These are phyloP conservation scores for Platanista minor DNA, from an alignment of 2,113 vertebrate genomes.

Conservation along the genomic window DNA sequence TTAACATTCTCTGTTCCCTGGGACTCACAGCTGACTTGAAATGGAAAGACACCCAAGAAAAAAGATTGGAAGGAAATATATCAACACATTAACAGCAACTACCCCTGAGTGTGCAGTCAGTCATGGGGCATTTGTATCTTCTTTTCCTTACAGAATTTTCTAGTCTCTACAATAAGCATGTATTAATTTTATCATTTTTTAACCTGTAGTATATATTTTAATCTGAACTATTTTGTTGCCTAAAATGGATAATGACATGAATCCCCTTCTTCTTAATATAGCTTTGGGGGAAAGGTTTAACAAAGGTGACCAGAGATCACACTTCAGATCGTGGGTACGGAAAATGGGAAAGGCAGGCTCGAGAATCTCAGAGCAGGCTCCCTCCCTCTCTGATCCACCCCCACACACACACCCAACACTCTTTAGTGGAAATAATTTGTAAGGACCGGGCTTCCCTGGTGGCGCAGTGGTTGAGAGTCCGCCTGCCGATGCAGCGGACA, in stretches of 20 bases:
- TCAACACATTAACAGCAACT: neutral
- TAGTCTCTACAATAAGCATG: neutral
- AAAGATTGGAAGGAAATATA: neutral
- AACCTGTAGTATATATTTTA: neutral
- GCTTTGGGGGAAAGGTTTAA: neutral
- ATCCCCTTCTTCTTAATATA: neutral
- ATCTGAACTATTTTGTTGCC: neutral
- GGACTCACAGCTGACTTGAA: neutral
- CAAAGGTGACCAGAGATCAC: neutral
- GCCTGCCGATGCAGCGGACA: no score
- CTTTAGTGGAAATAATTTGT: neutral
- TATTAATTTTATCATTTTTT: neutral
- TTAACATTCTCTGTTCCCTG: neutral
- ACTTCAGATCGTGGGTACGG: neutral
- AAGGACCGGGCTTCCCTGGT: no score
- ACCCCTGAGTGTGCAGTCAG: neutral
- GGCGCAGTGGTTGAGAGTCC: no score
- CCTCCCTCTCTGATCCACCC: rapidly evolving
- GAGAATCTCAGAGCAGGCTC: no score
- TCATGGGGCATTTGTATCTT: neutral
- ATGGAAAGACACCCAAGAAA: neutral
- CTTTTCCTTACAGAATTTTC: neutral
- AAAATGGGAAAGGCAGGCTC: neutral
- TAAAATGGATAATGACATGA: neutral
- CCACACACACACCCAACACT: neutral